These are phyloP conservation scores for Ficedula albicollis DNA, from an alignment of 2,797 vertebrate species.

Conservation along the genomic window DNA sequence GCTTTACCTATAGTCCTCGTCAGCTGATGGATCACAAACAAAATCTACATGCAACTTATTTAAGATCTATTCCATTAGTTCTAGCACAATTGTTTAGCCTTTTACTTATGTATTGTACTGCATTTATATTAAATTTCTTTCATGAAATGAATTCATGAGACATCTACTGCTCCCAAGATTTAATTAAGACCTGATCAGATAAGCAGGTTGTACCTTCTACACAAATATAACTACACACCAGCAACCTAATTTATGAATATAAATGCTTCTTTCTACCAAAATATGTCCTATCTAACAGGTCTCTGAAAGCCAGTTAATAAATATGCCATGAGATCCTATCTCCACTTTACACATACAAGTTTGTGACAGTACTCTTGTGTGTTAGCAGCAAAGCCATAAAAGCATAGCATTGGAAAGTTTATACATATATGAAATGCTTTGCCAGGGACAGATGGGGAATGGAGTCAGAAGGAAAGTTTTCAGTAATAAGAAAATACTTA, in stretches of 20 bases:
- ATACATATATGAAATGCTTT: background rate
- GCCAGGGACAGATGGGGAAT: background rate
- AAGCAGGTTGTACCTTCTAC: background rate
- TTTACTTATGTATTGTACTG: background rate
- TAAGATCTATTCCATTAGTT: background rate
- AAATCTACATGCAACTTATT: background rate
- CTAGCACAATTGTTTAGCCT: background rate
- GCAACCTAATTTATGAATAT: background rate
- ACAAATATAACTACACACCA: background rate
- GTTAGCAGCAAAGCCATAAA: background rate
- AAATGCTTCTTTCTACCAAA: background rate
- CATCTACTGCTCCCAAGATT: background rate
- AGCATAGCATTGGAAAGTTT: background rate
- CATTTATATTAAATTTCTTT: slow-evolving; percentile 25
- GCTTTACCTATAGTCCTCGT: background rate
- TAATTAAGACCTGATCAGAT: slow-evolving; percentile 21
- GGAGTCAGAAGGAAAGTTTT: background rate
- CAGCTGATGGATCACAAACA: background rate
- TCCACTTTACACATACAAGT: background rate
- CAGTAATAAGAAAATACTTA: background rate
- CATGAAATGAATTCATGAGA: background rate
- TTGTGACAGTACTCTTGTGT: background rate
- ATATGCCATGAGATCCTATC: background rate
- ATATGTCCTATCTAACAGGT: background rate
- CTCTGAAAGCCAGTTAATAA: background rate